Conservation (phyloP, 2,797 vertebrate genomes). For the Morus bassanus region DNA sequence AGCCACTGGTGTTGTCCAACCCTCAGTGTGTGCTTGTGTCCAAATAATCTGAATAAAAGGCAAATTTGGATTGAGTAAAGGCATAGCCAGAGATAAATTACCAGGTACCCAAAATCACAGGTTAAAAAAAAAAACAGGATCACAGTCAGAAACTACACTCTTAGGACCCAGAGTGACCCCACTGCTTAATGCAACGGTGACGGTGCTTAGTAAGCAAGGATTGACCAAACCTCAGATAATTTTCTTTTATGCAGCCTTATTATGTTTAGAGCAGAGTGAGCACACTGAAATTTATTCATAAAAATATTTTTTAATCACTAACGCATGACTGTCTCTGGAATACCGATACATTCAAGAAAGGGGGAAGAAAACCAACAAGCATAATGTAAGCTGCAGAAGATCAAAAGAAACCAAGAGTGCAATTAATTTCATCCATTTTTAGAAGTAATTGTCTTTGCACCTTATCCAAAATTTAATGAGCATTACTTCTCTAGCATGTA, state of each 20-base stretch:
- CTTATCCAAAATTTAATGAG: constrained; percentile 70
- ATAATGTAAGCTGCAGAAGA: constrained; percentile 43
- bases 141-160: neutral
- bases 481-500: constrained; percentile 41
- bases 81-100: neutral
- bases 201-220: neutral
- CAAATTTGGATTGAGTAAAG: neutral
- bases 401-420: constrained; percentile 60
- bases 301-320: constrained; percentile 40
- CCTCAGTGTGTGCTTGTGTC: accelerated
- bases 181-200: neutral
- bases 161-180: neutral
- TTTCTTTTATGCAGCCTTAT: neutral
- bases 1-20: neutral
- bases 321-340: constrained; percentile 5
- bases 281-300: neutral
- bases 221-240: neutral
- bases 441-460: constrained; percentile 64
- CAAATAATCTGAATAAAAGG: neutral
- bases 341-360: neutral
- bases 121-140: neutral
- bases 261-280: neutral
- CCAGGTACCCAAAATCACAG: neutral
- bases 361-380: constrained; percentile 31
- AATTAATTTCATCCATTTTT: constrained; percentile 67